A percentile compares a stretch with the other conserved stretches of the same genome.
These are phyloP conservation scores for Dicrurus megarhynchus DNA, from an alignment of 2,113 vertebrate species.

Conservation along the genomic window DNA sequence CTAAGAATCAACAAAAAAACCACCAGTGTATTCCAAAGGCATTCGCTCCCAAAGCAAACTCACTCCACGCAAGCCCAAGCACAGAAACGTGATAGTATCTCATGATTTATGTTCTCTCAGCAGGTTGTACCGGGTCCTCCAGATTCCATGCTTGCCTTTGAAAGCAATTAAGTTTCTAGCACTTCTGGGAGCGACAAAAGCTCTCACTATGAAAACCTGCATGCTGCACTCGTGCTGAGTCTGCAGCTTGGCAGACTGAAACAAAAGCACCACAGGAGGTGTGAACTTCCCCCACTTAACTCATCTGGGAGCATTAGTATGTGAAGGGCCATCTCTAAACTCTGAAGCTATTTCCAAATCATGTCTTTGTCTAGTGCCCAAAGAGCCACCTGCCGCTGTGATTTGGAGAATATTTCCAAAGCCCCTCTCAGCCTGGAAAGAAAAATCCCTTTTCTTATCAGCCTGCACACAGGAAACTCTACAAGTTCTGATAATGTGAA, in stretches of 20 bases:
- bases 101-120: conserved; percentile 46
- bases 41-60: conserved; percentile 34
- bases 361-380: not conserved
- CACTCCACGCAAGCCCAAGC: conserved; percentile 26
- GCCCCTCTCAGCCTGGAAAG: not conserved
- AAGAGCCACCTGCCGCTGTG: not conserved
- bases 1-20: conserved; percentile 27
- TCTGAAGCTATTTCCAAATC: not conserved
- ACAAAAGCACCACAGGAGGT: not conserved
- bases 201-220: conserved; percentile 1
- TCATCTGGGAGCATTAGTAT: not conserved
- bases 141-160: conserved; percentile 53
- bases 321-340: not conserved
- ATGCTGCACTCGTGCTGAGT: not conserved
- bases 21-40: conserved; percentile 33
- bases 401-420: not conserved
- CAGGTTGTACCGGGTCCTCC: conserved; percentile 58
- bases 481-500: not conserved
- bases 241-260: not conserved
- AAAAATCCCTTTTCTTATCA: not conserved
- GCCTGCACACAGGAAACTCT: not conserved
- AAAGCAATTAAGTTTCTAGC: conserved; percentile 58
- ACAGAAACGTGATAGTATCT: conserved; percentile 49
- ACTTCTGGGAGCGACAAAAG: conserved; percentile 27
- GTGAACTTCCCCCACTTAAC: not conserved